Percentiles rank a stretch among this genome's conserved stretches.
phyloP scores from a whole-genome alignment of 2,888 invertebrate species.

The Heliconius erato region DNA sequence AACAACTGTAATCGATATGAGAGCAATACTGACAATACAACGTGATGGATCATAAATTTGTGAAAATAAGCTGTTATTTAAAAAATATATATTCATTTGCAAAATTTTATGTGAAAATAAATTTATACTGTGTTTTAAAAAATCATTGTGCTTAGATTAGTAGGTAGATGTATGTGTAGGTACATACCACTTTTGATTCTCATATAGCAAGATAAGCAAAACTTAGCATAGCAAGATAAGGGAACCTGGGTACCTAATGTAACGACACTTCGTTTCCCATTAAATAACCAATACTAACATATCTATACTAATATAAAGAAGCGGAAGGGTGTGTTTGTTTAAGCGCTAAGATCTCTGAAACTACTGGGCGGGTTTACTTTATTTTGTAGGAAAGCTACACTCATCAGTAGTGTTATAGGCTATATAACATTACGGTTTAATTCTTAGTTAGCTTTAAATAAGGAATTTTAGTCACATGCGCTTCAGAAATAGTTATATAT shows the following conservation, averaged over 20 bases:
- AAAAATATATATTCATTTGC: neutral
- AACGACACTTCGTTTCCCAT: too few relatives aligned
- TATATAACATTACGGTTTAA: too few relatives aligned
- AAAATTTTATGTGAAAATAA: neutral
- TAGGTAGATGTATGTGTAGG: neutral
- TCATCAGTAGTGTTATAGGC: too few relatives aligned
- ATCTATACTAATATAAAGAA: too few relatives aligned
- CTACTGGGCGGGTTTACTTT: too few relatives aligned
- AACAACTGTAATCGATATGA: constrained; percentile 45
- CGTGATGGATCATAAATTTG: neutral
- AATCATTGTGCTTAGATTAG: neutral
- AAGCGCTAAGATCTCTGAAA: too few relatives aligned
- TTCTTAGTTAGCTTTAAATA: too few relatives aligned
- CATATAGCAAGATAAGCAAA: neutral
- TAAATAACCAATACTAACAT: too few relatives aligned
- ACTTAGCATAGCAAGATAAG: neutral
- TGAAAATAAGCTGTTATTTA: neutral
- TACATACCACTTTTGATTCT: neutral
- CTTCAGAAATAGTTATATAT: too few relatives aligned
- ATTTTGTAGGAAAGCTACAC: too few relatives aligned
- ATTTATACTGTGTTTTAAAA: neutral
- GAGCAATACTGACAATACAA: constrained; percentile 12
- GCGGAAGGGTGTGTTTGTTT: too few relatives aligned
- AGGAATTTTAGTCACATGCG: too few relatives aligned
- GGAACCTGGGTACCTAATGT: neutral